Evolutionary conservation across 2,113 vertebrate genomes (phyloP).

Genomic region (Rynchops niger): DNA sequence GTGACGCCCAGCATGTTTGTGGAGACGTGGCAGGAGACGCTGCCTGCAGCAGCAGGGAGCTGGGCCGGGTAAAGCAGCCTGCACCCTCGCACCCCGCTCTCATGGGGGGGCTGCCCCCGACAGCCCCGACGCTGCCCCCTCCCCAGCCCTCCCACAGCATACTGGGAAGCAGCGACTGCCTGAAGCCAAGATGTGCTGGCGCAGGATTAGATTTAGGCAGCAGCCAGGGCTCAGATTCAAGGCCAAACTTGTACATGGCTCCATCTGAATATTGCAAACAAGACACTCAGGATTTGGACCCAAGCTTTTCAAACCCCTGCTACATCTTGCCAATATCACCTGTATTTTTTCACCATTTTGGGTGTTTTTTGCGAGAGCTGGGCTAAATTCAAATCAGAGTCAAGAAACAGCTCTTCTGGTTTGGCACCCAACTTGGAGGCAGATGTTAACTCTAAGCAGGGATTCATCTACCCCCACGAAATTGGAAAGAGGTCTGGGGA

Average conservation of each 20-base stretch:
- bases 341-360: background rate
- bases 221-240: background rate
- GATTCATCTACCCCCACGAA: slow-evolving; percentile 10
- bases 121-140: fast-evolving
- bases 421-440: slow-evolving; percentile 4
- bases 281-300: background rate
- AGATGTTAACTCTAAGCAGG: slow-evolving; percentile 5
- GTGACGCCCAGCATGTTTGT: fast-evolving
- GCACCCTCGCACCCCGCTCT: background rate
- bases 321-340: background rate
- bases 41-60: background rate
- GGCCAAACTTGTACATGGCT: background rate
- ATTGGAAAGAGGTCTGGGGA: background rate
- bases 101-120: background rate
- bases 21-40: fast-evolving
- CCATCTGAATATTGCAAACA: background rate
- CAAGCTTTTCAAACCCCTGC: background rate
- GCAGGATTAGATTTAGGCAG: background rate
- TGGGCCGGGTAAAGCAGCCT: fast-evolving
- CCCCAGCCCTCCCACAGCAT: background rate
- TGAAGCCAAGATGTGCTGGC: background rate
- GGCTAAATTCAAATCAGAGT: background rate
- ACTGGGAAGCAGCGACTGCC: fast-evolving
- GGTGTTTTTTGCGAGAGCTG: background rate
- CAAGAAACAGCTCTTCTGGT: background rate